These are phyloP conservation scores for Acleris laterana DNA, from an alignment of 2,888 invertebrate genomes.

Conservation along the genomic window DNA sequence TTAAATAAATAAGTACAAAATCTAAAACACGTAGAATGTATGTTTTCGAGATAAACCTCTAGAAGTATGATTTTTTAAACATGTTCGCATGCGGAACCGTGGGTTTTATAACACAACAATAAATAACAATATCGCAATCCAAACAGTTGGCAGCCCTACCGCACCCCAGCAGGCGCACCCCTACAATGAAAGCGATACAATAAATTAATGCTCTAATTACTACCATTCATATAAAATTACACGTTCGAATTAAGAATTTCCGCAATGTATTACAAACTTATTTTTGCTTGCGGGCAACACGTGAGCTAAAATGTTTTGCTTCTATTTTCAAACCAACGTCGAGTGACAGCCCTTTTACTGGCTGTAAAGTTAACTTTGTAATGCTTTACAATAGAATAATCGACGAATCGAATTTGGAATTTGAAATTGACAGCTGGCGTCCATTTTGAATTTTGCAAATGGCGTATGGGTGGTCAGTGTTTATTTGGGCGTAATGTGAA, in stretches of 20 bases:
- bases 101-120: slow-evolving; percentile 40
- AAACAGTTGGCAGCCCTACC: slow-evolving; percentile 43
- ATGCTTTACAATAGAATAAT: slow-evolving; percentile 8
- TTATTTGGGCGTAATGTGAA: slow-evolving; percentile 22
- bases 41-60: too few species aligned
- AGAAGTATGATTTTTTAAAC: too few species aligned
- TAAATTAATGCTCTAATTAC: slow-evolving; percentile 80
- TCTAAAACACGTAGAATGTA: too few species aligned
- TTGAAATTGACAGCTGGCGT: slow-evolving; percentile 25
- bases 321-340: not conserved
- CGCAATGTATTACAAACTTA: slow-evolving; percentile 16
- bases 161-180: slow-evolving; percentile 60
- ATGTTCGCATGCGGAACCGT: not conserved
- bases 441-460: slow-evolving; percentile 32
- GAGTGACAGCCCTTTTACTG: not conserved
- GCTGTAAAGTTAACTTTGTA: not conserved
- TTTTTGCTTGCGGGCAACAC: slow-evolving; percentile 3
- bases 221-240: slow-evolving; percentile 78
- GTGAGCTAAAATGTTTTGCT: slow-evolving; percentile 4
- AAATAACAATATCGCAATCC: slow-evolving; percentile 53
- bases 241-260: slow-evolving; percentile 42
- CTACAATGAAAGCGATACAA: slow-evolving; percentile 75
- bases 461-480: slow-evolving; percentile 19
- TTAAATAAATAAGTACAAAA: too few species aligned
- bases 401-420: slow-evolving; percentile 21